Conservation (phyloP, 2,113 vertebrate genomes). For the Setophaga coronata region DNA sequence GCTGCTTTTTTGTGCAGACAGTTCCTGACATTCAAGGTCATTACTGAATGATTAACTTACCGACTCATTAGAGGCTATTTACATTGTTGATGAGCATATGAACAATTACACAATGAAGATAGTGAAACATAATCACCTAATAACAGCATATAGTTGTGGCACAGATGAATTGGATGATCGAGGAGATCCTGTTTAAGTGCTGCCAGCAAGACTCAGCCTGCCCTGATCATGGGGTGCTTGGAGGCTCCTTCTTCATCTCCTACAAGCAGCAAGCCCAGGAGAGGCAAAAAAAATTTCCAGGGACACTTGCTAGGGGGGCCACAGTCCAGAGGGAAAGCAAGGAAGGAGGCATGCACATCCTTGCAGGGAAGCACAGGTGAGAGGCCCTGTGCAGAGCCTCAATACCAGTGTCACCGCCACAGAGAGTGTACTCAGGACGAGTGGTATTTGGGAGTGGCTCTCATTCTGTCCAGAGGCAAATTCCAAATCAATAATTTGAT, state of each 20-base stretch:
- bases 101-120: slow-evolving; percentile 60
- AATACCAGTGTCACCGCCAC: fast-evolving
- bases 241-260: background rate
- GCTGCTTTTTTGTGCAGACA: background rate
- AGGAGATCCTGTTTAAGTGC: background rate
- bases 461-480: slow-evolving; percentile 30
- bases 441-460: slow-evolving; percentile 33
- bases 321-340: background rate
- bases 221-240: background rate
- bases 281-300: background rate
- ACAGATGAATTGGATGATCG: background rate
- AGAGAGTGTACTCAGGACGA: fast-evolving
- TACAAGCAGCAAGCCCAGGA: background rate
- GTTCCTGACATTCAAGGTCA: background rate
- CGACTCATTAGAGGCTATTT: slow-evolving; percentile 38
- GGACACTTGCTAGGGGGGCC: background rate
- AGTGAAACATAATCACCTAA: slow-evolving; percentile 40
- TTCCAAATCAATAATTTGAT: background rate
- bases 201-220: background rate
- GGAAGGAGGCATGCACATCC: background rate
- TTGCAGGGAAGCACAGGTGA: background rate
- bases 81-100: slow-evolving; percentile 45
- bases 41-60: slow-evolving; percentile 37
- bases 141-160: background rate
- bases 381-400: background rate